Evolutionary conservation across 2,888 invertebrate species (phyloP), one percentile per base, ranked within the genome.

Genomic region (Drosophila gaucha): DNA sequence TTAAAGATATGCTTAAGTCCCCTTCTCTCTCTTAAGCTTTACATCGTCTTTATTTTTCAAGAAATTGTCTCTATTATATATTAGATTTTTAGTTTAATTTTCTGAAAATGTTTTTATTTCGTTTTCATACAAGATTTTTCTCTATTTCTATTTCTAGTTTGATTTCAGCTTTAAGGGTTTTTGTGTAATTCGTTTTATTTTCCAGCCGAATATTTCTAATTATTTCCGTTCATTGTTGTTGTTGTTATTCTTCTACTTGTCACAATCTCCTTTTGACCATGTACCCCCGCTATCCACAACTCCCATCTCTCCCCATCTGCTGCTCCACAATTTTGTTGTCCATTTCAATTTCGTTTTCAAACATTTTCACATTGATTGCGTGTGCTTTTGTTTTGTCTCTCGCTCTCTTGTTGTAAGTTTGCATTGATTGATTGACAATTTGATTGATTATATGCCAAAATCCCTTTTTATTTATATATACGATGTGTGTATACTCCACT

Each of bases 341-440:
- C 74, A 71, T 72, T 87, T 87, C 63, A 68, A 85, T 87, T 80
- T 75, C 35, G 55, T 68, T 82, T 80, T 75, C 68, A 66, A 78
- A 55, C 65, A 74, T 71, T 70, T 73, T 70, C 70, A 60, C 66
- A 69, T 69, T 75, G 73, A 60, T 65, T 74, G 74, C 66, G 76
- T 62, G 47, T 58, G 66, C 41, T 55, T 67, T 77, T 67, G 49
- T 74, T 57, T 59, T 70, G 33, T 44, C 56, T 70, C 41, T 49
- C 51, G 16, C 10, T 43, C 10, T 43, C 50, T 58, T 73, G 67
- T 26, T 58, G 56, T 58, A 51, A 56, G 66, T 55, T 63, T 73
- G 56, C 64, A 78, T 75, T 78, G 86, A 87, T 87, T 89, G 89
- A 88, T 79, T 82, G 77, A 76, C 87, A 86, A 75, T 75, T 86